phyloP scores from a whole-genome alignment of 2,113 vertebrate species.

The Vombatus ursinus region DNA sequence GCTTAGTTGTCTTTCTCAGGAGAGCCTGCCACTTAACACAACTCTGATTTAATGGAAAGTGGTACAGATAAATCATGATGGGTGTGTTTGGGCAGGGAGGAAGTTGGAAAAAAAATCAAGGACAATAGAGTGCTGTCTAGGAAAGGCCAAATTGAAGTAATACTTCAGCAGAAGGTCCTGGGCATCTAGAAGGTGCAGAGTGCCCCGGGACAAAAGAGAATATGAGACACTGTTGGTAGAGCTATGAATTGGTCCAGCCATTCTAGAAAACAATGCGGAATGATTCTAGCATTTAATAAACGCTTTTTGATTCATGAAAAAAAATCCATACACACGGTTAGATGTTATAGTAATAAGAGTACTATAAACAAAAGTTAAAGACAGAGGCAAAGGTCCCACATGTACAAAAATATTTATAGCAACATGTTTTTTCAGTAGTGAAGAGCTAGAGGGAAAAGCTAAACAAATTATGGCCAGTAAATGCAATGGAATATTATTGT shows the following conservation, averaged over 20 bases:
- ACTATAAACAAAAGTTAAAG: background rate
- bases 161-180: background rate
- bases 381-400: background rate
- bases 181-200: background rate
- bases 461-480: background rate
- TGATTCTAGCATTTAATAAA: background rate
- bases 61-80: background rate
- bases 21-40: background rate
- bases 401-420: background rate
- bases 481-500: background rate
- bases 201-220: background rate
- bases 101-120: conserved; percentile 4
- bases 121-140: background rate
- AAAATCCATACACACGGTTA: background rate
- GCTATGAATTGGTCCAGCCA: background rate
- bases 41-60: background rate
- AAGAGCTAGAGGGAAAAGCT: background rate
- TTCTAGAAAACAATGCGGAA: background rate
- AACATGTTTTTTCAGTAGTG: background rate
- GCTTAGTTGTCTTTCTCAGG: background rate
- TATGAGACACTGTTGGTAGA: background rate
- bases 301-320: background rate
- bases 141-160: background rate
- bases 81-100: background rate
- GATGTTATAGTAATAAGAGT: background rate